A percentile compares a stretch with the other conserved stretches of the same genome.
Conservation (phyloP, 2,888 invertebrate species). For the Allygus modestus region DNA sequence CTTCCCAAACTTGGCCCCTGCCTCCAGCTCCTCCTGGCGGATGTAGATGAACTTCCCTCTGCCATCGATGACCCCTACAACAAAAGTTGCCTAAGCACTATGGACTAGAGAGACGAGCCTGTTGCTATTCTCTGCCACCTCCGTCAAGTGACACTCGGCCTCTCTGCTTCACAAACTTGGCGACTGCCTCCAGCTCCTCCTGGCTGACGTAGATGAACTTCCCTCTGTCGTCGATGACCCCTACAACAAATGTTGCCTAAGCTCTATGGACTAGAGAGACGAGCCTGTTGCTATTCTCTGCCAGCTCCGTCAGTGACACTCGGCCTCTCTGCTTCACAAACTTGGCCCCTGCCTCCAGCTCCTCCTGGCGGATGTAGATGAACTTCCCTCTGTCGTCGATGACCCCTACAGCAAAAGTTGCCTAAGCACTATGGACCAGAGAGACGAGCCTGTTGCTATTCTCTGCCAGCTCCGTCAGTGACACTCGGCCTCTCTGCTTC, state of each 20-base stretch:
- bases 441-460: conserved; percentile 95
- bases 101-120: no score
- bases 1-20: conserved; percentile 96
- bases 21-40: conserved; percentile 91
- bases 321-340: conserved; percentile 97
- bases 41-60: conserved; percentile 99
- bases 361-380: conserved; percentile 95
- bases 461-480: conserved; percentile 95
- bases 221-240: no score
- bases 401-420: conserved; percentile 81
- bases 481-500: conserved; percentile 94
- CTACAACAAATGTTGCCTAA: no score
- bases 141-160: no score
- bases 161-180: no score
- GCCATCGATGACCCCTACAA: conserved; percentile 95
- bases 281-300: conserved; percentile 94
- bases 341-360: conserved; percentile 95
- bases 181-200: no score
- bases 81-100: no score
- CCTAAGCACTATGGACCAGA: conserved; percentile 79
- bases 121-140: no score
- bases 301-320: conserved; percentile 95
- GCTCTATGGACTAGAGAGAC: conserved; percentile 86
- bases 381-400: conserved; percentile 99
- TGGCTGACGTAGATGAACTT: no score